These are phyloP conservation scores for Neosilurus mollespiculum DNA, from an alignment of 2,797 vertebrate species.

Conservation along the genomic window DNA sequence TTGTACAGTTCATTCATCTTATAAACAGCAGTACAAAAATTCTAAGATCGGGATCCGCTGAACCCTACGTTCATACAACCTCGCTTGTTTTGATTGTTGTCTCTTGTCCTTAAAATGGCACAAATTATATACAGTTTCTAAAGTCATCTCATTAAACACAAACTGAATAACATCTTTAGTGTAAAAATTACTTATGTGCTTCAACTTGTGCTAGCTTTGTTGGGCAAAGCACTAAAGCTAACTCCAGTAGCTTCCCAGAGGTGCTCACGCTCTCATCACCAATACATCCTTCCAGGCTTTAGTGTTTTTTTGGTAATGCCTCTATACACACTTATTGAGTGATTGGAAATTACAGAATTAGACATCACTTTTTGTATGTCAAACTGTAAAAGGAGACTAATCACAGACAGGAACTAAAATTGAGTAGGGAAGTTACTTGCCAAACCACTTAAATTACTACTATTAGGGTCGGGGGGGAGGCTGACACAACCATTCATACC, in stretches of 20 bases:
- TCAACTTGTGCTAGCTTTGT: background rate
- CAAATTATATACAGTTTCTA: background rate
- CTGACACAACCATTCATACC: too few species aligned
- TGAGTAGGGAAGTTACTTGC: background rate
- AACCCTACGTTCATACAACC: background rate
- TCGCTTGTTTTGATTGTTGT: background rate
- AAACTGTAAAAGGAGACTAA: background rate
- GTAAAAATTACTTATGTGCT: background rate
- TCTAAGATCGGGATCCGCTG: background rate
- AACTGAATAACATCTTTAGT: background rate
- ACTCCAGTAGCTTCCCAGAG: background rate
- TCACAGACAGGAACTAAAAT: background rate
- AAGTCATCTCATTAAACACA: background rate
- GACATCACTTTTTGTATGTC: background rate
- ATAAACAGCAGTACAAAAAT: background rate
- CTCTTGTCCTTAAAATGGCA: background rate
- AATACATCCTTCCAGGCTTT: too few species aligned
- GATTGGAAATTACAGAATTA: background rate
- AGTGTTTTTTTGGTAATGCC: background rate
- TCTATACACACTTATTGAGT: background rate
- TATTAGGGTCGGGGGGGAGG: too few species aligned
- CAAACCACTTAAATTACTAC: too few species aligned
- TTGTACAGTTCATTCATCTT: background rate
- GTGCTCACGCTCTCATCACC: background rate
- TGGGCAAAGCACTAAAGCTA: background rate